A percentile compares a stretch with the other conserved stretches of the same genome.
phyloP scores from a whole-genome alignment of 2,113 vertebrate genomes.

The Python bivittatus region DNA sequence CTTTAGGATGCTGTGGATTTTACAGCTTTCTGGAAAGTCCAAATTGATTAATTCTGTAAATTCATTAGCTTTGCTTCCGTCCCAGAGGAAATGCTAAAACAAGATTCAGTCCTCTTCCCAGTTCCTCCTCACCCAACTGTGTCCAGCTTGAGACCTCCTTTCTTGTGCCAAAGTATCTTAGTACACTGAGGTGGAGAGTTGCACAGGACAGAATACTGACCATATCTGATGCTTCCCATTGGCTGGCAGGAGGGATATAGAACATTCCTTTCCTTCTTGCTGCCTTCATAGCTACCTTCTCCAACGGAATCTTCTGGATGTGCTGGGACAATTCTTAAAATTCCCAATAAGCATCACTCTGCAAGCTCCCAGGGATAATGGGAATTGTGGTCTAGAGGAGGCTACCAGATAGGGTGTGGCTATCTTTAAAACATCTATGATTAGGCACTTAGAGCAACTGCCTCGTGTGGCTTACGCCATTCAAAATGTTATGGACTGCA shows the following conservation, averaged over 20 bases:
- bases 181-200: neutral
- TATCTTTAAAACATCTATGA: neutral
- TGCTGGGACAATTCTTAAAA: neutral
- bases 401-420: neutral
- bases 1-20: neutral
- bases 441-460: neutral
- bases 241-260: neutral
- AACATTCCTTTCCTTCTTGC: neutral
- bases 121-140: neutral
- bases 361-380: neutral
- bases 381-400: neutral
- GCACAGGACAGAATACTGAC: neutral
- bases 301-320: neutral
- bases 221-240: neutral
- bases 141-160: neutral
- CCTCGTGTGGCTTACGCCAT: neutral
- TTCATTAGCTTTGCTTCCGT: neutral
- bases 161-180: neutral
- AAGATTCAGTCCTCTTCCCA: neutral
- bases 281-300: neutral
- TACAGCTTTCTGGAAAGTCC: neutral
- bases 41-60: neutral
- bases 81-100: neutral
- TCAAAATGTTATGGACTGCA: neutral
- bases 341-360: neutral